phyloP scores from a whole-genome alignment of 1,140 invertebrate species.

The Zaprionus camerounensis region DNA sequence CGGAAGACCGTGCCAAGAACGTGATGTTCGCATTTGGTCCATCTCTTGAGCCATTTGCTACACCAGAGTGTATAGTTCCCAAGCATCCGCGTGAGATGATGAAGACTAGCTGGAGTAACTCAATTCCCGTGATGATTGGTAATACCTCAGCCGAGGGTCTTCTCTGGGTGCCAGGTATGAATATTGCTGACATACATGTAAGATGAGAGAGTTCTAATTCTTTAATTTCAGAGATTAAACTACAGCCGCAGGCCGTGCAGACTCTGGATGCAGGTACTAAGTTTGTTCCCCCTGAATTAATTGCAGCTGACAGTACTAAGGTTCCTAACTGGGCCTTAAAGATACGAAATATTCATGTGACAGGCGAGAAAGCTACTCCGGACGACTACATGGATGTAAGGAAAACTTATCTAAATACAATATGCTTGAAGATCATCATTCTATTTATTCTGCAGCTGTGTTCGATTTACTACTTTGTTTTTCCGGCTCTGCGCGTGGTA shows the following conservation, averaged over 20 bases:
- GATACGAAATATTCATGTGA: constrained; percentile 62
- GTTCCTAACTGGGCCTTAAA: constrained; percentile 45
- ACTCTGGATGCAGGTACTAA: constrained; percentile 58
- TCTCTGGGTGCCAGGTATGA: constrained; percentile 63
- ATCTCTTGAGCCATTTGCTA: constrained; percentile 76
- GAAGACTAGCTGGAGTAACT: constrained; percentile 80
- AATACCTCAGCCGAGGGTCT: constrained; percentile 83
- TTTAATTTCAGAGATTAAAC: constrained; percentile 54
- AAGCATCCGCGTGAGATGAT: constrained; percentile 79
- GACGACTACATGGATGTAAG: constrained; percentile 78
- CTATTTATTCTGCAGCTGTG: constrained; percentile 58
- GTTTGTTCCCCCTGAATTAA: constrained; percentile 68
- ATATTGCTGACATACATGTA: neutral
- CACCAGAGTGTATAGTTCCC: constrained; percentile 72
- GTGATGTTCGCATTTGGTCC: constrained; percentile 75
- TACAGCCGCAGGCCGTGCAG: constrained; percentile 46
- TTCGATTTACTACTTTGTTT: constrained; percentile 76
- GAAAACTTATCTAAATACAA: neutral
- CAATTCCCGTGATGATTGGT: constrained; percentile 84
- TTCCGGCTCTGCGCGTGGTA: constrained; percentile 81
- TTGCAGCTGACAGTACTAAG: constrained; percentile 40
- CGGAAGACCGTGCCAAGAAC: constrained; percentile 62
- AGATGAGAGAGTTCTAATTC: neutral
- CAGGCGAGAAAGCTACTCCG: constrained; percentile 54
- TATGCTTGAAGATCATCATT: neutral